Percentiles rank a stretch among this genome's conserved stretches.
These are phyloP conservation scores for Pachypsylla venusta DNA, from an alignment of 1,140 invertebrate species.

Conservation along the genomic window DNA sequence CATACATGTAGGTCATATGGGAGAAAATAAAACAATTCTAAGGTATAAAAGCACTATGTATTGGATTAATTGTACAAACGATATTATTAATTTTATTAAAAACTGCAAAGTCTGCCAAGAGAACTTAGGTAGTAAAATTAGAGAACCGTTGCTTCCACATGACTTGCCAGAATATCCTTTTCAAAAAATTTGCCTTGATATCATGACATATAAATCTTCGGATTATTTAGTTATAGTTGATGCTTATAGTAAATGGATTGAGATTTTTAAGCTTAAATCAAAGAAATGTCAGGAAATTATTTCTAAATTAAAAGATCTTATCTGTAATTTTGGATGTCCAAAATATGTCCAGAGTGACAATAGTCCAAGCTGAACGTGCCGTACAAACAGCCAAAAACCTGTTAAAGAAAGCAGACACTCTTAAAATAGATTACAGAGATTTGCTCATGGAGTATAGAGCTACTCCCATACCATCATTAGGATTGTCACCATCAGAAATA, in stretches of 20 bases:
- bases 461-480: not conserved
- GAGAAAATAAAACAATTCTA: too few species aligned
- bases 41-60: too few species aligned
- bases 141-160: not conserved
- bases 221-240: not conserved
- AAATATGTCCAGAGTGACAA: slow-evolving; percentile 9
- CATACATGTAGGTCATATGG: too few species aligned
- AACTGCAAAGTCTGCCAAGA: too few species aligned
- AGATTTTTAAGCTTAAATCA: not conserved
- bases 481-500: not conserved
- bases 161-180: not conserved
- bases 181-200: not conserved
- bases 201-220: not conserved
- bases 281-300: not conserved
- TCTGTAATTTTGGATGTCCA: slow-evolving; percentile 6
- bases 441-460: not conserved
- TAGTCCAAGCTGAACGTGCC: slow-evolving; percentile 1
- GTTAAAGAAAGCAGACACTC: not conserved
- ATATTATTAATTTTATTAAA: too few species aligned
- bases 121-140: too few species aligned
- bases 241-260: not conserved
- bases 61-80: too few species aligned
- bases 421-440: not conserved
- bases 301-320: not conserved
- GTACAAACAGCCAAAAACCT: too few species aligned